These are phyloP conservation scores for Meganola albula DNA, from an alignment of 2,888 invertebrate species.

Conservation along the genomic window DNA sequence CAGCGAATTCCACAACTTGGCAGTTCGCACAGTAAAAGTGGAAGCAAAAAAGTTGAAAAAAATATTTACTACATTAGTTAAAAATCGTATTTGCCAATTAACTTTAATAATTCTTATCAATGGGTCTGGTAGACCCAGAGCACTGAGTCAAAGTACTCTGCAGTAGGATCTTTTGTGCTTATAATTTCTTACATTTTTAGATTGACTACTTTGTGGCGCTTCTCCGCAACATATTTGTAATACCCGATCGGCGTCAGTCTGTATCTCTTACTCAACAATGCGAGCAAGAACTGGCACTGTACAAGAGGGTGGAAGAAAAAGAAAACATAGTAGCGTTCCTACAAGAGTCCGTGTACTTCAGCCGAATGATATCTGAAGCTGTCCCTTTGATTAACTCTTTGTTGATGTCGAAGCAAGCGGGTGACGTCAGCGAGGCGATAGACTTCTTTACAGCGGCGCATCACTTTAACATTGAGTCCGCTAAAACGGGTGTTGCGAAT, in stretches of 20 bases:
- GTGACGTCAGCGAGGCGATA: slow-evolving; percentile 92
- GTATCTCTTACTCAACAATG: slow-evolving; percentile 54
- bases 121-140: no score
- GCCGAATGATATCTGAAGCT: slow-evolving; percentile 60
- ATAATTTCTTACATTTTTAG: slow-evolving; percentile 36
- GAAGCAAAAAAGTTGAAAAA: no score
- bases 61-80: no score
- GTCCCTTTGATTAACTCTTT: slow-evolving; percentile 82
- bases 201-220: slow-evolving; percentile 65
- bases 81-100: no score
- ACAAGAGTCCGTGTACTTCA: slow-evolving; percentile 79
- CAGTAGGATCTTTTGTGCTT: no score
- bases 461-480: slow-evolving; percentile 86
- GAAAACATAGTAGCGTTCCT: slow-evolving; percentile 84
- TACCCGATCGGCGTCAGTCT: slow-evolving; percentile 52
- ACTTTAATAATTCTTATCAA: no score
- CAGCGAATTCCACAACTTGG: no score
- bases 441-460: slow-evolving; percentile 90
- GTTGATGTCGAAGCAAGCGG: slow-evolving; percentile 83
- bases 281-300: slow-evolving; percentile 61
- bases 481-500: slow-evolving; percentile 82
- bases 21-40: no score
- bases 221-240: slow-evolving; percentile 60
- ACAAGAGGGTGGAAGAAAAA: slow-evolving; percentile 77
- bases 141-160: no score